These are phyloP conservation scores for Gymnosoma rotundatum DNA, from an alignment of 2,888 invertebrate species.

Conservation along the genomic window DNA sequence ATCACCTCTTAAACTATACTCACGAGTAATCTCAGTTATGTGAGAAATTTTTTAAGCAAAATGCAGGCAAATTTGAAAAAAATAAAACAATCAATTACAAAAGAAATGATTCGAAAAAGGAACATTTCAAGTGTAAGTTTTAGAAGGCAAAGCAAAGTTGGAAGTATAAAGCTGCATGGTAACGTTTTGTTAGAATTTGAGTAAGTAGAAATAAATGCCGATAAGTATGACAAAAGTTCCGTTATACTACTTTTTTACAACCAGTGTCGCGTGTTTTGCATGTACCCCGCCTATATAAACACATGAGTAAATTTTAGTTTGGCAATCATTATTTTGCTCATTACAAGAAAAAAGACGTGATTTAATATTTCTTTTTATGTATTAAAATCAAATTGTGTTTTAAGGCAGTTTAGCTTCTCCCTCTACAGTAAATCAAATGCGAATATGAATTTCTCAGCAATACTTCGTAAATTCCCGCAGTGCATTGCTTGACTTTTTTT, in stretches of 20 bases:
- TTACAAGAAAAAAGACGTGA: not conserved
- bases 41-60: no score
- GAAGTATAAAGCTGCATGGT: constrained; percentile 47
- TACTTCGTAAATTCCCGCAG: constrained; percentile 55
- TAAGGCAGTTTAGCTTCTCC: constrained; percentile 1
- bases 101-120: no score
- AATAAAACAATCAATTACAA: no score
- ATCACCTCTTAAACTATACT: no score
- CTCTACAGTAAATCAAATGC: not conserved
- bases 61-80: no score
- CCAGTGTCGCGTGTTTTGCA: constrained; percentile 70
- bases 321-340: constrained; percentile 63
- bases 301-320: constrained; percentile 63
- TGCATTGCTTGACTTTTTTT: constrained; percentile 36
- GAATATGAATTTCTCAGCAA: constrained; percentile 30
- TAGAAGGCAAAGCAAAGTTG: not conserved
- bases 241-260: constrained; percentile 62
- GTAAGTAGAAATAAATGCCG: not conserved
- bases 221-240: constrained; percentile 35
- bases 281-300: constrained; percentile 49
- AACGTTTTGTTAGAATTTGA: constrained; percentile 18
- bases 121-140: not conserved
- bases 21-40: no score
- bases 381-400: constrained; percentile 7
- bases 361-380: constrained; percentile 15